Evolutionary conservation across 2,113 vertebrate genomes (phyloP), one percentile per base, ranked within the genome.

Genomic region (Phycodurus eques): DNA sequence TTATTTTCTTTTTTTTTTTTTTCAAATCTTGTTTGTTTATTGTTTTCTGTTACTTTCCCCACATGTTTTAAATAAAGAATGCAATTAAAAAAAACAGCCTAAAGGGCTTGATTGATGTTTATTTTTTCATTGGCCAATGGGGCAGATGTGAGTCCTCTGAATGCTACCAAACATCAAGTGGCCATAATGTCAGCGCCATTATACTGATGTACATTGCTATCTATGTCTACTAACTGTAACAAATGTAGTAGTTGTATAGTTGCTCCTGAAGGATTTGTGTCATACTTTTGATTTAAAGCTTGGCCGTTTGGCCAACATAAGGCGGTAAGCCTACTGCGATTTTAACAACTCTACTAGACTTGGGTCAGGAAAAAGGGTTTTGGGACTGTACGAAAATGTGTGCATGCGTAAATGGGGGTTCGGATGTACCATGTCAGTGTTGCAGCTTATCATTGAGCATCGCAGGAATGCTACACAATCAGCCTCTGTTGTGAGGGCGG

Each of bases 401-500:
- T 20, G 31, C n/a, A 31, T 17, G 62, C 53, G 31, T 57, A 8
- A 31, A 17, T 42, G 46, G 31, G 8, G 49, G 2, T 71, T 79
- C 61, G 44, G 65, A 66, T 68, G 68, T 65, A 68, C 60, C 33
- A 11, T 78, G 67, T 78, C 65, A 72, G 68, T 74, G 63, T 67
- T 73, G 72, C 66, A 74, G 79, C 77, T 80, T 86, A 78, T 86
- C 82, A 62, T 67, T 67, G 68, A 76, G 75, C 81, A 85, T 85
- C 74, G 81, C 71, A 81, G 76, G 84, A 88, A 87, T 81, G 70
- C 86, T 72, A 70, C 71, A 91, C 89, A 88, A 88, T 90, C 81
- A 84, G 71, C 75, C 78, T 75, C 81, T 89, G 88, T 91, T 91
- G 78, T 83, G 75, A 81, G 79, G 78, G 82, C 59, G 71, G 81